Evolutionary conservation across 2,113 vertebrate genomes (phyloP).

Genomic region (Leiothrix lutea): DNA sequence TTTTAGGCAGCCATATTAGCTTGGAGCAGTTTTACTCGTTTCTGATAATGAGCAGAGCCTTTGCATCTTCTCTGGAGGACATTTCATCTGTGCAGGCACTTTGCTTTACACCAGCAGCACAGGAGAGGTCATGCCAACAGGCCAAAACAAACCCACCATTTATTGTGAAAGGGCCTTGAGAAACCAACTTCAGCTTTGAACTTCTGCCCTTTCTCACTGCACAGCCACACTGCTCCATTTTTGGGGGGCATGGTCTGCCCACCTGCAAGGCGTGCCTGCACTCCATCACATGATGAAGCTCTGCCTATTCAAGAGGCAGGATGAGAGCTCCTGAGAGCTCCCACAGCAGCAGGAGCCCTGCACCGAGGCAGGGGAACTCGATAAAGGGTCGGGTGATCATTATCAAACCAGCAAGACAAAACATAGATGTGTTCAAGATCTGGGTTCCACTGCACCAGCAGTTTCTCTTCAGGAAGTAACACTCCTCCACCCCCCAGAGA

Average conservation of each 20-base stretch:
- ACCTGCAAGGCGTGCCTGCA: accelerated
- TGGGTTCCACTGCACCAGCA: not conserved
- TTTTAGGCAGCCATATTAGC: conserved; percentile 52
- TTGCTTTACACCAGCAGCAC: not conserved
- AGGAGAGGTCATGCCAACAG: not conserved
- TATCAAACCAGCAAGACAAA: not conserved
- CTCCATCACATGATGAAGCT: not conserved
- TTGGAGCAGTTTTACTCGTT: conserved; percentile 26
- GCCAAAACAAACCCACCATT: not conserved
- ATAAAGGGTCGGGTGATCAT: not conserved
- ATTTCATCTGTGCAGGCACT: not conserved
- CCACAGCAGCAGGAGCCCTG: not conserved
- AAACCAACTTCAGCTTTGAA: not conserved
- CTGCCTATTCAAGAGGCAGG: not conserved
- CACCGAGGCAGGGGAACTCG: accelerated
- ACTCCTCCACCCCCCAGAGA: not conserved
- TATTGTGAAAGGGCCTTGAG: not conserved
- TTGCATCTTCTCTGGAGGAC: conserved; percentile 37
- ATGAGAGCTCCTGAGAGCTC: not conserved
- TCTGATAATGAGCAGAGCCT: conserved; percentile 41
- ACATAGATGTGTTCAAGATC: not conserved
- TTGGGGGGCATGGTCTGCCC: not conserved
- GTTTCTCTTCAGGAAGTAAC: not conserved
- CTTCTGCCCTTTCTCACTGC: not conserved
- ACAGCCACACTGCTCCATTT: not conserved